Conservation (phyloP, 2,888 invertebrate species). For the Limnephilus auricula region DNA sequence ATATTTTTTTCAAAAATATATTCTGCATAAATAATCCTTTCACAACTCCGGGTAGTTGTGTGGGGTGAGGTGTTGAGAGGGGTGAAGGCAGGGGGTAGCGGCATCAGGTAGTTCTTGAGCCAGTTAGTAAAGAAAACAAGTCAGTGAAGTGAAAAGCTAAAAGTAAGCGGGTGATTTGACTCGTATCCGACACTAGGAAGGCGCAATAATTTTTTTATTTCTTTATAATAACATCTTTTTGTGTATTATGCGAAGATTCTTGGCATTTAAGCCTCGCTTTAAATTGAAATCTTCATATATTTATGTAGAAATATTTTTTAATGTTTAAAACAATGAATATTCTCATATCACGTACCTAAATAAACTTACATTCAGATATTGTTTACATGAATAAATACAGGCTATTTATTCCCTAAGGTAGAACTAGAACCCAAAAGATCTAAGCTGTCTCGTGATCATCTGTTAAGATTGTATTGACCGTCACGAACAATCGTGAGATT, state of each 20-base stretch:
- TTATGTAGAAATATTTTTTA: background rate
- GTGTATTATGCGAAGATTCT: background rate
- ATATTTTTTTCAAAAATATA: background rate
- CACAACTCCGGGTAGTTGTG: background rate
- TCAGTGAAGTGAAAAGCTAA: slow-evolving; percentile 10
- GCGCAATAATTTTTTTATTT: background rate
- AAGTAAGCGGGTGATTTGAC: background rate
- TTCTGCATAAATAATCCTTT: background rate
- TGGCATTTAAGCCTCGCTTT: background rate
- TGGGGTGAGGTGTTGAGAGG: background rate
- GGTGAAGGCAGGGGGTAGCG: background rate
- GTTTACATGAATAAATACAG: too few species aligned
- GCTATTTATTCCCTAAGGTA: too few species aligned
- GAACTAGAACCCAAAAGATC: too few species aligned
- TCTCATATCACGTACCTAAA: background rate
- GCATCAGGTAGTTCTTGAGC: background rate
- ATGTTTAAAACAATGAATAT: background rate
- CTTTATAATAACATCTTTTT: background rate
- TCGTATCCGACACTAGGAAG: background rate
- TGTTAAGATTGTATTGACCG: too few species aligned
- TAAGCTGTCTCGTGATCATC: too few species aligned
- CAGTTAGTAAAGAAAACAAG: slow-evolving; percentile 28
- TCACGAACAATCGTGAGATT: too few species aligned
- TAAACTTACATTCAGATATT: too few species aligned
- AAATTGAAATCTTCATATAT: too few species aligned